These are phyloP conservation scores for Phalacrocorax pelagicus DNA, from an alignment of 2,113 vertebrate species.

Conservation along the genomic window DNA sequence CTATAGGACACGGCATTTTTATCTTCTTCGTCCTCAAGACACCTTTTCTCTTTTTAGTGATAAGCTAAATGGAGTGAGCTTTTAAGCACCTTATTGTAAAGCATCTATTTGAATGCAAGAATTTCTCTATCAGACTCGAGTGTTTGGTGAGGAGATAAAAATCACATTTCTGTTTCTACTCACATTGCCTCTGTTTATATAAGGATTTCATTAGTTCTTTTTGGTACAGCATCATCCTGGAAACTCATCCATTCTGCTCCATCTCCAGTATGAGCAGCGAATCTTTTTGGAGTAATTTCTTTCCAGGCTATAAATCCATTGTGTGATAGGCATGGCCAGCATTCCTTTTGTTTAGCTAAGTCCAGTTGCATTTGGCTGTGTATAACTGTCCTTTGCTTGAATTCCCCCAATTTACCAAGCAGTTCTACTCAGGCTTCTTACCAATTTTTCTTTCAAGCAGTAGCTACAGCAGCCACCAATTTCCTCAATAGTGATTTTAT, in stretches of 20 bases:
- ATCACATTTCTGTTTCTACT: constrained; percentile 32
- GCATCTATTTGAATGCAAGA: background rate
- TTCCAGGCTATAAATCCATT: background rate
- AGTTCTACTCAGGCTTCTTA: background rate
- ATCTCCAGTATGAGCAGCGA: background rate
- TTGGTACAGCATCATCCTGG: background rate
- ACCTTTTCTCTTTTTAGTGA: background rate
- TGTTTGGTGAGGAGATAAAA: background rate
- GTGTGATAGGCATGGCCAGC: background rate
- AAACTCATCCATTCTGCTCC: background rate
- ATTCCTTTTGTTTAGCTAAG: background rate
- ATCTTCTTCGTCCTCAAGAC: constrained; percentile 7
- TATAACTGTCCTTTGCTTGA: background rate
- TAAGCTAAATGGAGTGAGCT: constrained; percentile 37
- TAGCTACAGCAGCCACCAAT: background rate
- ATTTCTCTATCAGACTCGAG: background rate
- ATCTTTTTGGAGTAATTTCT: background rate
- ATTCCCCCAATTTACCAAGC: background rate
- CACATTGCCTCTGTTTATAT: background rate
- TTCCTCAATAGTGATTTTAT: constrained; percentile 10
- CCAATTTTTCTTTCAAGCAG: constrained; percentile 1
- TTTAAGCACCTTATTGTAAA: constrained; percentile 11
- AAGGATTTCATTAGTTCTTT: constrained; percentile 21
- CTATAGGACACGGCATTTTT: constrained; percentile 7
- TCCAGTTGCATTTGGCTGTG: background rate